Percentiles rank a stretch among this genome's conserved stretches.
Conservation (phyloP, 2,888 invertebrate genomes). For the Sarcophaga rosellei region DNA sequence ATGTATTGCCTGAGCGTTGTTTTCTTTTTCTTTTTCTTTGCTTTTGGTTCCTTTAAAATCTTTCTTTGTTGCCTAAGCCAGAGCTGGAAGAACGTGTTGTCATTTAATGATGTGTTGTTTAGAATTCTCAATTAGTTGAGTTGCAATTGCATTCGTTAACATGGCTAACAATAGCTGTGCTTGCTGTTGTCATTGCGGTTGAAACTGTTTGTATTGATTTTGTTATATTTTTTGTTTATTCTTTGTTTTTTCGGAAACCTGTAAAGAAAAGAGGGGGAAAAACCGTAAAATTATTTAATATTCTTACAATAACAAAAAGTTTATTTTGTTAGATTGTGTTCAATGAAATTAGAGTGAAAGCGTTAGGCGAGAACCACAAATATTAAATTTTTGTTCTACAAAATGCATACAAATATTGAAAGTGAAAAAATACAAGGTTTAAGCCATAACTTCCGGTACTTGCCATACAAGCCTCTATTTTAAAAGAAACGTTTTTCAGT, state of each 20-base stretch:
- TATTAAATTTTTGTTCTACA: too few species aligned
- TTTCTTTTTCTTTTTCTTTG: constrained; percentile 20
- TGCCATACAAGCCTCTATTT: too few species aligned
- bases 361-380: too few species aligned
- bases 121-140: constrained; percentile 66
- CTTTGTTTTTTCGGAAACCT: constrained; percentile 46
- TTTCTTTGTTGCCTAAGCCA: constrained; percentile 24
- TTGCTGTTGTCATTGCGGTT: neutral
- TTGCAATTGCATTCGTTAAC: constrained; percentile 56
- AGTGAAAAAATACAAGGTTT: too few species aligned
- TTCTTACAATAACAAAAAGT: too few species aligned
- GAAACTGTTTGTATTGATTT: neutral
- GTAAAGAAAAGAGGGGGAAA: constrained; percentile 48
- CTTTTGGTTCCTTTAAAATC: constrained; percentile 20
- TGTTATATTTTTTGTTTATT: neutral
- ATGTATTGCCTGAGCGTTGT: neutral
- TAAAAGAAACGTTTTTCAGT: too few species aligned
- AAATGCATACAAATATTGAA: too few species aligned
- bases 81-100: constrained; percentile 43
- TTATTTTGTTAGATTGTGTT: too few species aligned
- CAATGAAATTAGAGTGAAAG: too few species aligned
- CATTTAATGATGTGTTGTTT: constrained; percentile 51
- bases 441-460: too few species aligned
- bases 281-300: constrained; percentile 12
- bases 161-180: constrained; percentile 43